These are phyloP conservation scores for Cygnus atratus DNA, from an alignment of 2,113 vertebrate species.

Conservation along the genomic window DNA sequence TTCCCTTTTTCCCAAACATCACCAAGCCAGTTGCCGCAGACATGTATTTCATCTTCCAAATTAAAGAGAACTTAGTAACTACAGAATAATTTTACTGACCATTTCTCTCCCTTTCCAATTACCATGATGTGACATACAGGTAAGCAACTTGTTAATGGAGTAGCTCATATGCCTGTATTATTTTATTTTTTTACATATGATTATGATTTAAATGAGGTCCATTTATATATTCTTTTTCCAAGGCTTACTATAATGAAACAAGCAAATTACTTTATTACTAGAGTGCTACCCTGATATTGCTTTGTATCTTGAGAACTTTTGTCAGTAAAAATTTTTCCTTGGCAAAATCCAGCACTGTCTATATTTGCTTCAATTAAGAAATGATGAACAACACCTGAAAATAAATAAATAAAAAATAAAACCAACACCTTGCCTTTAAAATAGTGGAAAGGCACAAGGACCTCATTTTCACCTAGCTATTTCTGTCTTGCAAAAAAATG, in stretches of 20 bases:
- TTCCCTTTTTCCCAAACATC: background rate
- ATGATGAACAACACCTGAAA: background rate
- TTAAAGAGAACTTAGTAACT: background rate
- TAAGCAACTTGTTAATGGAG: background rate
- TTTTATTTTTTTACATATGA: background rate
- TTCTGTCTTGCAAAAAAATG: constrained; percentile 24
- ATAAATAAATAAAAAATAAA: background rate
- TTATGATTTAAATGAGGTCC: background rate
- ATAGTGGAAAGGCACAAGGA: background rate
- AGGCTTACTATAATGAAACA: background rate
- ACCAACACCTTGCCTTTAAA: background rate
- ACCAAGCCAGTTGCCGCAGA: background rate
- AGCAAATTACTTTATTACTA: constrained; percentile 34
- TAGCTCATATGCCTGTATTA: rapidly evolving
- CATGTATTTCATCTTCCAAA: background rate
- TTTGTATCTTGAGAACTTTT: background rate
- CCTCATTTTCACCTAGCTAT: background rate
- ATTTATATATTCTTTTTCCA: background rate
- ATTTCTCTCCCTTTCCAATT: background rate
- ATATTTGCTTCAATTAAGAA: background rate
- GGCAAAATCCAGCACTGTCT: background rate
- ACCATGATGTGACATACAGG: background rate
- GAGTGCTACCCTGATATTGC: background rate
- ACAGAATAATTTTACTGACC: background rate
- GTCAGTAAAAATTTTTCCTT: background rate